A percentile compares a stretch with the other conserved stretches of the same genome.
Evolutionary conservation across 2,888 invertebrate genomes (phyloP).

Genomic region (Parnassius mnemosyne): DNA sequence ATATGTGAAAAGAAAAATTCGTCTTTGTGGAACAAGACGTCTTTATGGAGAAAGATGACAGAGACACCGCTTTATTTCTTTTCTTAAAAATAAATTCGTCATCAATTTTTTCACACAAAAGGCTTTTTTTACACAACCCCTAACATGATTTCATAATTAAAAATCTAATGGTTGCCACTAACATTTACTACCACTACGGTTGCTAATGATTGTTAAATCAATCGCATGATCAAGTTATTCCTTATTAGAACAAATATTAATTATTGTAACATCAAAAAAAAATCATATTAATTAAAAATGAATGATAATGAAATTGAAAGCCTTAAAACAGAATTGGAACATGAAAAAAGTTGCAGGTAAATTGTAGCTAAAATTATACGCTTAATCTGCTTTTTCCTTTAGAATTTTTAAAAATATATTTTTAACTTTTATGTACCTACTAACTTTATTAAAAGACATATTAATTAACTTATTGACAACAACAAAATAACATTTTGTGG

Average conservation of each 20-base stretch:
- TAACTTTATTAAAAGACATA: neutral
- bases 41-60: too few species aligned
- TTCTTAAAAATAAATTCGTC: too few species aligned
- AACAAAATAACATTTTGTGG: neutral
- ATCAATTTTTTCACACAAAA: too few species aligned
- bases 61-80: too few species aligned
- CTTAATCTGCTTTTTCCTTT: neutral
- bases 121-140: too few species aligned
- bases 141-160: too few species aligned
- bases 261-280: neutral
- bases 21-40: too few species aligned
- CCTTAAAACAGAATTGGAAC: conserved; percentile 70
- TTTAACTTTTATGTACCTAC: neutral
- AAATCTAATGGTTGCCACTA: too few species aligned
- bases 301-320: conserved; percentile 71
- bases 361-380: neutral
- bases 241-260: conserved; percentile 15
- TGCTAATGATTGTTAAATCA: conserved; percentile 37
- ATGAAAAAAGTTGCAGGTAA: conserved; percentile 72
- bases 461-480: too few species aligned
- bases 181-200: conserved; percentile 19
- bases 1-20: too few species aligned
- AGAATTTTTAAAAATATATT: neutral
- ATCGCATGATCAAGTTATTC: conserved; percentile 20
- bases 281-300: conserved; percentile 39